Base-by-base conservation (phyloP, 2,797 vertebrate species). In the Lycodopsis pacificus region DNA sequence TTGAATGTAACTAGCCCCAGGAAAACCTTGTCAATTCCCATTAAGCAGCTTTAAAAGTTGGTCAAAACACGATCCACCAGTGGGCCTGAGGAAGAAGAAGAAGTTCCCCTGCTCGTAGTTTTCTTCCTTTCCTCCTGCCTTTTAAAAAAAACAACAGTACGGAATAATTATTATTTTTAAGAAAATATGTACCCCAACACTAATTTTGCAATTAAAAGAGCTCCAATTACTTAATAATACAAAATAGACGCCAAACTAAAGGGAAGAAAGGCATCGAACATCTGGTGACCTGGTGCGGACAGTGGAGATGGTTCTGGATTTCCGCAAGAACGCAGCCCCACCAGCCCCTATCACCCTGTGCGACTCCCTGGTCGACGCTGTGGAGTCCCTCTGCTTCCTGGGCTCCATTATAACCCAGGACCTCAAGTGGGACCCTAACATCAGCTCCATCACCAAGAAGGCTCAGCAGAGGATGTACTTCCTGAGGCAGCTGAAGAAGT, bases 331-430 rank as follows among this genome's bases (percentile, higher is more conserved):
- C 17, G 19, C 19, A 46, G 46, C 19, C 46, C 17, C 2, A 48
- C 46, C 40, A 4, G 38, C 3, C 14, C 42, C 42, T 13, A 15
- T 44, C 44, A 46, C 17, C 44, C 44, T 46, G 44, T 46, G 44
- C 15, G 15, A 46, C 44, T 46, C 42, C 46, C 48, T 19, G 8
- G 3, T 49, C 20, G 9, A 10, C 19, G 19, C 25, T 70, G 79
- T 64, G 34, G 76, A 79, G 81, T 68, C 32, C 19, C 56, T 73
- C 57, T 69, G 54, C 44, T 75, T 73, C 59, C 53, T 64, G 73
- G 66, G 68, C 9, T 7, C 20, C 46, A 68, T 27, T 70, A 73
- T 17, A 11, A 22, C 11, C 5, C 51, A 53, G 20, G 51, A 25
- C 51, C 51, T 25, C 51, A 54, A 54, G 13, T 53, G 11, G 49